Evolutionary conservation across 2,113 vertebrate species (phyloP).

Genomic region (Glaucomys volans): DNA sequence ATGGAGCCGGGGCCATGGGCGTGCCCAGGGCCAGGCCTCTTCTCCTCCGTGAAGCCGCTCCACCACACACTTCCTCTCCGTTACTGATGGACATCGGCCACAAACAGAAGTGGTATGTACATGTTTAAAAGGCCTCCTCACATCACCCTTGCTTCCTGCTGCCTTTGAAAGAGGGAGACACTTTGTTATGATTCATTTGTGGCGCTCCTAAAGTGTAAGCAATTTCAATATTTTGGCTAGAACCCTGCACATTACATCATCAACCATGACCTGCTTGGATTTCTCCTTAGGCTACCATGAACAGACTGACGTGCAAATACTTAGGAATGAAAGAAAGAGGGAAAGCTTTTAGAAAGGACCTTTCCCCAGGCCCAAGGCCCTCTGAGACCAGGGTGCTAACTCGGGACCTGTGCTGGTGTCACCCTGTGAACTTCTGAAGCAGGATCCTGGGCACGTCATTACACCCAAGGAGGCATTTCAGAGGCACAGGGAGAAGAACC

Average conservation of each 20-base stretch:
- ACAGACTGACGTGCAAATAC: not conserved
- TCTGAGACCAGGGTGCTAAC: not conserved
- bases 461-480: not conserved
- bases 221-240: conserved; percentile 15
- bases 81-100: not conserved
- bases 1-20: too few relatives aligned
- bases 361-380: not conserved
- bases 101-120: not conserved
- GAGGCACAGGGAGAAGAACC: not conserved
- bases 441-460: not conserved
- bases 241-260: not conserved
- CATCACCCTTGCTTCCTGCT: too few relatives aligned
- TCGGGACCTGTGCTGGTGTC: rapidly evolving
- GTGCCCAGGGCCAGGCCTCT: too few relatives aligned
- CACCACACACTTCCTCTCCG: too few relatives aligned
- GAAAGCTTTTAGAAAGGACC: not conserved
- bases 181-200: too few relatives aligned
- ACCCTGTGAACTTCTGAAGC: not conserved
- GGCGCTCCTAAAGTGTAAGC: too few relatives aligned
- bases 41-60: too few relatives aligned
- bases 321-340: not conserved
- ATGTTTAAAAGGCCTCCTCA: not conserved
- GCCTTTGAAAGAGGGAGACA: too few relatives aligned
- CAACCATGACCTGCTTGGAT: not conserved
- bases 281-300: conserved; percentile 5